phyloP scores from a whole-genome alignment of 2,797 vertebrate species.

The Telmatherina bonti region DNA sequence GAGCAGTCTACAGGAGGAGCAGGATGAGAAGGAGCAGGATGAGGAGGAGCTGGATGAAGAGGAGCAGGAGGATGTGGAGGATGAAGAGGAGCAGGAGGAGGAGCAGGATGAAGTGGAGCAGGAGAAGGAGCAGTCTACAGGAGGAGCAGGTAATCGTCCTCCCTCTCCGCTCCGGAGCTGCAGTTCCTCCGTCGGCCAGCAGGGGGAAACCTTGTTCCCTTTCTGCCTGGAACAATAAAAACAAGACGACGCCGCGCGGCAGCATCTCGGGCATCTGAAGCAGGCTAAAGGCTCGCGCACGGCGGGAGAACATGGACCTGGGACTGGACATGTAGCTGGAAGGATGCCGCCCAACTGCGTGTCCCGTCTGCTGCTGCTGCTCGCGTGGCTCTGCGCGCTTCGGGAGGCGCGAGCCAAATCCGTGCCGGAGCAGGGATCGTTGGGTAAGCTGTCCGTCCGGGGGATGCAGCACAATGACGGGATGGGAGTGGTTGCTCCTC shows the following conservation, averaged over 20 bases:
- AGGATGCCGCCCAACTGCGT: constrained; percentile 75
- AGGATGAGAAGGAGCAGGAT: too few relatives aligned
- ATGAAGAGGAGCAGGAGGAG: too few relatives aligned
- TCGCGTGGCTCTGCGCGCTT: constrained; percentile 63
- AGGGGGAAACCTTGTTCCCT: constrained; percentile 56
- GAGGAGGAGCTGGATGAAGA: too few relatives aligned
- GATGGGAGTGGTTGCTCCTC: constrained; percentile 78
- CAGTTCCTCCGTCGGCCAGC: constrained; percentile 49
- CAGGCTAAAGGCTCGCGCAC: background rate
- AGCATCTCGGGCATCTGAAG: constrained; percentile 40
- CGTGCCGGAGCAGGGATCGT: constrained; percentile 74
- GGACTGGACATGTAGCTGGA: constrained; percentile 75
- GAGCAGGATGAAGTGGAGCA: too few relatives aligned
- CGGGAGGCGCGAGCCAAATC: constrained; percentile 76
- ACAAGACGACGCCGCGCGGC: constrained; percentile 68
- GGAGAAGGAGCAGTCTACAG: too few relatives aligned
- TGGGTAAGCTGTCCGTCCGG: constrained; percentile 79
- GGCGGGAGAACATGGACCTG: constrained; percentile 37
- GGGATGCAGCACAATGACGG: constrained; percentile 71
- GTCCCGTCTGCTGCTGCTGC: constrained; percentile 75
- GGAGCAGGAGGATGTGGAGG: too few relatives aligned
- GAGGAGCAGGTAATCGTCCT: too few relatives aligned
- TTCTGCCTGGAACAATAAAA: constrained; percentile 69
- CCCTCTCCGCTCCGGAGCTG: constrained; percentile 9
- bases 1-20: too few relatives aligned